phyloP scores from a whole-genome alignment of 2,113 vertebrate genomes.

The Oxyruncus cristatus region DNA sequence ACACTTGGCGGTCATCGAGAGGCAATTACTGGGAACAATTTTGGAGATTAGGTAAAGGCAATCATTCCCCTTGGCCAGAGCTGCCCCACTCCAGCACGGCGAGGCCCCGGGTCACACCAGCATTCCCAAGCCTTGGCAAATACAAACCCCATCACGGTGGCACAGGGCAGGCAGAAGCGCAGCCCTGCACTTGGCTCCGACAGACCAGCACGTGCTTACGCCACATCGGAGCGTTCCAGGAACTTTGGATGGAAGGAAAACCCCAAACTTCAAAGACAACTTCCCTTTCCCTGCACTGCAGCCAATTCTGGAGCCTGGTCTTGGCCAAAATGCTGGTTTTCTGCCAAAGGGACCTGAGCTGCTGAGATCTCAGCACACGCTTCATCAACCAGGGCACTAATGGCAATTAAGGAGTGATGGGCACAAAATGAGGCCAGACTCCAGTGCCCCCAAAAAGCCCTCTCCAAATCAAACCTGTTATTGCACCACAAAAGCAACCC shows the following conservation, averaged over 20 bases:
- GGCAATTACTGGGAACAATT: neutral
- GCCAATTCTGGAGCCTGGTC: neutral
- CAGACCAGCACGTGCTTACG: too few species aligned
- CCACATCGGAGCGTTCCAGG: fast-evolving
- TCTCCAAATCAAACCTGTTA: neutral
- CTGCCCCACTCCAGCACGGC: too few species aligned
- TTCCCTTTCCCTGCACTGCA: neutral
- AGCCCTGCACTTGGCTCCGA: neutral
- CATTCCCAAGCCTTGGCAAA: neutral
- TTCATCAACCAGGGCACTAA: neutral
- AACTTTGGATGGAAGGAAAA: neutral
- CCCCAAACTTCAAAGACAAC: neutral
- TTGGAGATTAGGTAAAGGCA: neutral
- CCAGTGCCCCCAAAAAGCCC: fast-evolving
- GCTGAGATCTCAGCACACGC: neutral
- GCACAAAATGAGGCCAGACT: neutral
- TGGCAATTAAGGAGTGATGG: neutral
- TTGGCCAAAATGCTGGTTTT: neutral
- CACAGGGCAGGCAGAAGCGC: neutral
- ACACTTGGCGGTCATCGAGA: neutral
- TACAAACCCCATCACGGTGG: fast-evolving
- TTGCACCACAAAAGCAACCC: neutral
- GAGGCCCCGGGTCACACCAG: neutral
- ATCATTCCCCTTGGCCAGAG: neutral
- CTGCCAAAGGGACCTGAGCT: neutral